Conservation (phyloP, 2,888 invertebrate species). For the Psylliodes chrysocephalus region DNA sequence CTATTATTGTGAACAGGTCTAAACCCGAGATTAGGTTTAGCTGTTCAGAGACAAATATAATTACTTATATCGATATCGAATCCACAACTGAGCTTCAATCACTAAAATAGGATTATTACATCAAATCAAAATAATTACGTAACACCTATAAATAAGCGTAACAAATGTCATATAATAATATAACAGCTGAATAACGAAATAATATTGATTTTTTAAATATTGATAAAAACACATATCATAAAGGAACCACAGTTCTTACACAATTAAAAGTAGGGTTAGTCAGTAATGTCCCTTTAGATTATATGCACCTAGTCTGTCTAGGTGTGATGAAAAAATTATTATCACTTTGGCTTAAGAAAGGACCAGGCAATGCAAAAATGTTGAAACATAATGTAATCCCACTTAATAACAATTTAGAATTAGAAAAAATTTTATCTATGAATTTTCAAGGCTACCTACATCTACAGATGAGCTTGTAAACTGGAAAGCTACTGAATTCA, state of each 20-base stretch:
- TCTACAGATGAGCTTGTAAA: no score
- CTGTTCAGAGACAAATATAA: no score
- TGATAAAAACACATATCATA: neutral
- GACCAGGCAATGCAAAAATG: neutral
- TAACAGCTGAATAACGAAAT: neutral
- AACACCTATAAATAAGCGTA: no score
- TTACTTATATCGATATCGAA: no score
- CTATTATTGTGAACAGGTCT: no score
- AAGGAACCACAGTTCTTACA: neutral
- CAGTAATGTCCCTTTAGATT: neutral
- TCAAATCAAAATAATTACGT: no score
- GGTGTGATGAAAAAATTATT: neutral
- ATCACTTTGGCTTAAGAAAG: neutral
- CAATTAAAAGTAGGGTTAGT: neutral
- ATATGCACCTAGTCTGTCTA: neutral
- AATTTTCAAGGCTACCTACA: no score
- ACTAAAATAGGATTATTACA: no score
- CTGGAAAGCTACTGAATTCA: no score
- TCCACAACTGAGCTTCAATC: no score
- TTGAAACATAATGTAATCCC: neutral
- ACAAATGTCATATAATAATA: neutral
- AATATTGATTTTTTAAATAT: neutral
- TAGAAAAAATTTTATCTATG: neutral
- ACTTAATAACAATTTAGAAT: neutral
- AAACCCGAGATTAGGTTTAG: no score